Percentiles rank a stretch among this genome's conserved stretches.
Conservation (phyloP, 37 sponge, comb jelly and placozoan genomes). For the Oscarella lobularis region DNA sequence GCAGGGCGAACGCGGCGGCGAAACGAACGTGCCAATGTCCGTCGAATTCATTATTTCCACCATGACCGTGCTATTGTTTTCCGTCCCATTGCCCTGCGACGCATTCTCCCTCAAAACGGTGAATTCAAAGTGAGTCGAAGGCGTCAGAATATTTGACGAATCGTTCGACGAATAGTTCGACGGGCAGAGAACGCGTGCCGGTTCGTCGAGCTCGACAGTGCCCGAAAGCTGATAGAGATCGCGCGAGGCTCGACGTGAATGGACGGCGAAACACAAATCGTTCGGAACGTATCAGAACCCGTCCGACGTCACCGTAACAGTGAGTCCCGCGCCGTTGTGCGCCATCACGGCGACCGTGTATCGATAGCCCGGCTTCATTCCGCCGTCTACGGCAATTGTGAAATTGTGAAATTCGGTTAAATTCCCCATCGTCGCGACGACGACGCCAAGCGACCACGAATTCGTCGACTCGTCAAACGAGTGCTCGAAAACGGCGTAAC, state of each 20-base stretch:
- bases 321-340: neutral
- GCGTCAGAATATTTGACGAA: too few relatives aligned
- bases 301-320: neutral
- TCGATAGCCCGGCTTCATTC: neutral
- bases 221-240: too few relatives aligned
- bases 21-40: too few relatives aligned
- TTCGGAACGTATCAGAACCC: neutral
- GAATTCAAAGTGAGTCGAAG: too few relatives aligned
- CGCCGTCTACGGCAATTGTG: neutral
- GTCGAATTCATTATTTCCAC: too few relatives aligned
- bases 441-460: neutral
- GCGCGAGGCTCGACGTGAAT: too few relatives aligned
- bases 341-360: neutral
- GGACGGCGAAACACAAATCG: neutral
- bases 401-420: neutral
- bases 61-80: too few relatives aligned
- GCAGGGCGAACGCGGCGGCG: neutral
- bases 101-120: too few relatives aligned
- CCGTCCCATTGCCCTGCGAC: too few relatives aligned
- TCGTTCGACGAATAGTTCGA: too few relatives aligned
- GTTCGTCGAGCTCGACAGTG: too few relatives aligned
- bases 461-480: neutral
- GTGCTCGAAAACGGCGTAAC: neutral
- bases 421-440: neutral
- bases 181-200: too few relatives aligned